phyloP scores from a whole-genome alignment of 2,888 invertebrate genomes.

The Pimpla rufipes region DNA sequence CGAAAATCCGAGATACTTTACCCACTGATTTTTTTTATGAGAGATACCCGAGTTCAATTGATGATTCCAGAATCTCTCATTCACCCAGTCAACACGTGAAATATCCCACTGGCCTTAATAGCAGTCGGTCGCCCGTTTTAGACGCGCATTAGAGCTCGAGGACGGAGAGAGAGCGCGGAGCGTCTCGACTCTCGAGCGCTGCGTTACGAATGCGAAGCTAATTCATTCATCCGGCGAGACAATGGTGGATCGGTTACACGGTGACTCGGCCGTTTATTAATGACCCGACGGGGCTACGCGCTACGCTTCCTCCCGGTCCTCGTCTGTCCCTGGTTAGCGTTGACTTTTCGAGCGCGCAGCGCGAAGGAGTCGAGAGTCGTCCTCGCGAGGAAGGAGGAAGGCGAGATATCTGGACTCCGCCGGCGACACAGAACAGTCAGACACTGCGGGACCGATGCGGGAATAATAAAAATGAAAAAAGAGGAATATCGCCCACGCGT shows the following conservation, averaged over 20 bases:
- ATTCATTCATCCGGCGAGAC: conserved; percentile 81
- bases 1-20: no score
- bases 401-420: conserved; percentile 61
- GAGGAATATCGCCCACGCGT: conserved; percentile 84
- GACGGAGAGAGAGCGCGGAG: neutral
- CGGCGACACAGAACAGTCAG: conserved; percentile 65
- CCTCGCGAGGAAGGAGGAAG: conserved; percentile 64
- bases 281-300: conserved; percentile 72
- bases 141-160: conserved; percentile 24
- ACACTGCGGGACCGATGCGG: conserved; percentile 48
- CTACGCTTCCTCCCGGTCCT: conserved; percentile 69
- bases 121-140: conserved; percentile 39
- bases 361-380: conserved; percentile 52
- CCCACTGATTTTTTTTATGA: no score
- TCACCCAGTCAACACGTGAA: no score
- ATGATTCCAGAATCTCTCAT: no score
- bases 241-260: conserved; percentile 81
- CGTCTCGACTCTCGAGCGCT: conserved; percentile 22
- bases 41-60: no score
- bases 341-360: conserved; percentile 63
- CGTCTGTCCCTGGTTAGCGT: conserved; percentile 62
- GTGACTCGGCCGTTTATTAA: conserved; percentile 82
- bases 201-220: conserved; percentile 69
- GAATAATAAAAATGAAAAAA: conserved; percentile 66
- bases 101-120: conserved; percentile 24